Base-by-base conservation (phyloP, 2,797 vertebrate genomes). In the Enteromius radiatus region DNA sequence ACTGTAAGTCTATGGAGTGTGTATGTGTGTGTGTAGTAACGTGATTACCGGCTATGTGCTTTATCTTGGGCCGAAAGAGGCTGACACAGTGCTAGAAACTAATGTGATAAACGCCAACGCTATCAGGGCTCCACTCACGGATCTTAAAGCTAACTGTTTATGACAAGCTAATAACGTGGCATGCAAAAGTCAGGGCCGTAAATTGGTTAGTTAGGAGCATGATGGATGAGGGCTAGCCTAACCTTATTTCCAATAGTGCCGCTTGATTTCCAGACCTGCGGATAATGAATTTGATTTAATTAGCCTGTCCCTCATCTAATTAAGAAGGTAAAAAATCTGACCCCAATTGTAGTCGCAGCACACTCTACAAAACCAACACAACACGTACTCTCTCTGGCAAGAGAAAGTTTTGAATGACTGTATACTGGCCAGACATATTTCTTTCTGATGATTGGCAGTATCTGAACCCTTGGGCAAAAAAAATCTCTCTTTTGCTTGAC, bases 231-330 rank as follows among this genome's bases (percentile, higher is more conserved):
- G 90, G 92, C 91, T 91, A 94, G 92, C 92, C 95, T 96, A 94
- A 94, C 97, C 96, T 95, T 93, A 95, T 98, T 97, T 95, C 91
- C 95, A 95, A 95, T 96, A 96, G 94, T 95, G 94, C 96, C 95
- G 95, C 95, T 96, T 97, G 96, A 97, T 97, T 98, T 97, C 95
- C 95, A 94, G 96, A 97, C 97, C 96, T 96, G 94, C 94, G 93
- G 95, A 97, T 98, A 99, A 99, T 99, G 96, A 99, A 98, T 97
- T 97, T 97, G 97, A 99, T 98, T 96, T 96, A 98, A 99, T 99
- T 99, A 99, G 95, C 91, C 92, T 92, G 91, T 93, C 95, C 94
- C 94, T 96, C 96, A 98, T 98, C 95, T 95, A 96, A 98, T 99
- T 96, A 97, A 94, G 94, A 95, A 95, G 95, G 95, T 94, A 95